Evolutionary conservation across 2,113 vertebrate genomes (phyloP).

Genomic region (Phodopus roborovskii): DNA sequence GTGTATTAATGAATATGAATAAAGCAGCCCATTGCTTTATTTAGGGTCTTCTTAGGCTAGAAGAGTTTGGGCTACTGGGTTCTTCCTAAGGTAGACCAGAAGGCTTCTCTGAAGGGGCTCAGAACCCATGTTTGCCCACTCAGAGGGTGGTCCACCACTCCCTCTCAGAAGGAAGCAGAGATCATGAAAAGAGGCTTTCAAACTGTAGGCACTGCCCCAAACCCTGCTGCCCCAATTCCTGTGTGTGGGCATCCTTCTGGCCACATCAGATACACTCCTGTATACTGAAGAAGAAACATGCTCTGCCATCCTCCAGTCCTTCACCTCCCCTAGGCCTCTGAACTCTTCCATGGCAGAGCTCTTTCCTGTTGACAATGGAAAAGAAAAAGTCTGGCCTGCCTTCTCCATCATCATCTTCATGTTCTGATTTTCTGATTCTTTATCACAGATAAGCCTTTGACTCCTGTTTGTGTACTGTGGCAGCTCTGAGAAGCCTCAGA

Average conservation of each 20-base stretch:
- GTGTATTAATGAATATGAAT: not conserved
- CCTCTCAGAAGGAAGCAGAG: not conserved
- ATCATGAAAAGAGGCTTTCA: not conserved
- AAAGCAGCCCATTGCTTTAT: not conserved
- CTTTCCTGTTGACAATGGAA: not conserved
- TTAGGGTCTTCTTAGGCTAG: not conserved
- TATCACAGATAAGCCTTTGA: not conserved
- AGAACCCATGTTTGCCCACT: not conserved
- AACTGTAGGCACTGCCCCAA: not conserved
- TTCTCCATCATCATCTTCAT: not conserved
- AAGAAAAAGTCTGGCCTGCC: not conserved
- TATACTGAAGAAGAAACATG: not conserved
- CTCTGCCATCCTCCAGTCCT: too few species aligned
- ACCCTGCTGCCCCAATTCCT: accelerated
- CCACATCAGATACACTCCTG: not conserved
- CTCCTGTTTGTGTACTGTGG: not conserved
- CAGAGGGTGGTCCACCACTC: accelerated
- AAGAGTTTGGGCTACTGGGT: not conserved
- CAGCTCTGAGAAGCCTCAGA: not conserved
- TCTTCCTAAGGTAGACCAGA: not conserved
- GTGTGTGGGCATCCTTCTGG: not conserved
- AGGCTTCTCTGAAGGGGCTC: not conserved
- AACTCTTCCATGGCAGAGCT: not conserved
- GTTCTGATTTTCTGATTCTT: not conserved
- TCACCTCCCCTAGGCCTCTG: not conserved